phyloP scores from a whole-genome alignment of 2,797 vertebrate species.

The Hemitrygon akajei region DNA sequence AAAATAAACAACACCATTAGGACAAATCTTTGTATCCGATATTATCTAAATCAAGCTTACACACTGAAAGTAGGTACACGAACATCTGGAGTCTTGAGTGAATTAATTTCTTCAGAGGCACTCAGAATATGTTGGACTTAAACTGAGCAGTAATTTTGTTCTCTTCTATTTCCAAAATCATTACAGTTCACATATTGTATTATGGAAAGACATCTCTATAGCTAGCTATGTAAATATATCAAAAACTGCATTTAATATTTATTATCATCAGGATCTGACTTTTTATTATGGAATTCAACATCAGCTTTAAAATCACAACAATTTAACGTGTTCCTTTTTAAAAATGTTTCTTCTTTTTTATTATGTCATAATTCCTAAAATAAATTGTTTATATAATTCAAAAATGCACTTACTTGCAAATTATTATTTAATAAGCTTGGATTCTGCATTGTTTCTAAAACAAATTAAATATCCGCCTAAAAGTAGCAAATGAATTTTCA shows the following conservation, averaged over 20 bases:
- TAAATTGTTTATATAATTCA: background rate
- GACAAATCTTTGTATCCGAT: background rate
- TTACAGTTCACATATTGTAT: background rate
- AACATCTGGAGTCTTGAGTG: background rate
- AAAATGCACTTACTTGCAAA: background rate
- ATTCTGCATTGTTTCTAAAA: background rate
- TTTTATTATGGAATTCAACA: background rate
- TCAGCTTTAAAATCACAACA: background rate
- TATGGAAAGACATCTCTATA: background rate
- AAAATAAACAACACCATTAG: background rate
- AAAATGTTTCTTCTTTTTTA: background rate
- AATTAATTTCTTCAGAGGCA: background rate
- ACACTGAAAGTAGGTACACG: background rate
- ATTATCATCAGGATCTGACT: background rate
- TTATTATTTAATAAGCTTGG: background rate
- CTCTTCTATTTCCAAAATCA: background rate
- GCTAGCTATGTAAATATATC: background rate
- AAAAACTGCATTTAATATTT: background rate
- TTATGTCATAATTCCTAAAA: background rate
- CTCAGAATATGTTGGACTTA: background rate
- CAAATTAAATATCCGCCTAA: background rate
- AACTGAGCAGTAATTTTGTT: too few relatives aligned
- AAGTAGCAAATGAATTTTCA: background rate
- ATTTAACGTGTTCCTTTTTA: background rate
- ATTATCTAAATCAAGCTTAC: background rate